These are phyloP conservation scores for Eulithis testata DNA, from an alignment of 2,888 invertebrate species.

Conservation along the genomic window DNA sequence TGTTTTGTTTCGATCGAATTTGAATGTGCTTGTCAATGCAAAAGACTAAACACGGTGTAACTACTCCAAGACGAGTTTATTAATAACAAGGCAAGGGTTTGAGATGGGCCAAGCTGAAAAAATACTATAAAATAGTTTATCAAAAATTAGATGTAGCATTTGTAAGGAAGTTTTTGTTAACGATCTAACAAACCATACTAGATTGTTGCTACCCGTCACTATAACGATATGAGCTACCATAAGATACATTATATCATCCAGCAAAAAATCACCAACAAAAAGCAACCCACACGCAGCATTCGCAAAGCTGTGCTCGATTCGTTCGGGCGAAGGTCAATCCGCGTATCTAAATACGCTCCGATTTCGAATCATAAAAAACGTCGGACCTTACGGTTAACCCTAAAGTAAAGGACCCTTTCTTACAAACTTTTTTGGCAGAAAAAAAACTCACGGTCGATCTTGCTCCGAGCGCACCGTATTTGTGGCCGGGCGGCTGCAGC, in stretches of 20 bases:
- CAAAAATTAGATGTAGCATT: constrained; percentile 13
- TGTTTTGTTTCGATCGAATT: too few species aligned
- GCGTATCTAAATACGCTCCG: constrained; percentile 53
- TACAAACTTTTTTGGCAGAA: constrained; percentile 76
- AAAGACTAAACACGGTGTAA: too few species aligned
- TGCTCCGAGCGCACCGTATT: constrained; percentile 66
- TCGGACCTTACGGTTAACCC: constrained; percentile 76
- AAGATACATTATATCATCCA: constrained; percentile 42
- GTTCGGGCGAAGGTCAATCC: constrained; percentile 56
- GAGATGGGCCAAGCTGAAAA: background rate
- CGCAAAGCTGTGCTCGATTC: constrained; percentile 31
- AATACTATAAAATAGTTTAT: constrained; percentile 9
- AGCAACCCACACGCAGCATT: constrained; percentile 37
- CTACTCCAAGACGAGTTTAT: too few species aligned
- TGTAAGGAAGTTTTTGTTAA: constrained; percentile 25
- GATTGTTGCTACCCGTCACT: constrained; percentile 40
- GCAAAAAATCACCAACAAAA: constrained; percentile 52
- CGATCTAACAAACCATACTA: constrained; percentile 28
- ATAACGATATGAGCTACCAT: constrained; percentile 28
- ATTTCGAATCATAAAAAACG: constrained; percentile 58
- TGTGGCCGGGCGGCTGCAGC: constrained; percentile 74
- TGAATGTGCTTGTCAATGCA: too few species aligned
- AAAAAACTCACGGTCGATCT: constrained; percentile 68
- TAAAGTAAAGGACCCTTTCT: constrained; percentile 72
- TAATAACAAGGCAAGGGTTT: too few species aligned